phyloP scores from a whole-genome alignment of 92 coral and sea anemone genomes.

The Siderastrea siderea region DNA sequence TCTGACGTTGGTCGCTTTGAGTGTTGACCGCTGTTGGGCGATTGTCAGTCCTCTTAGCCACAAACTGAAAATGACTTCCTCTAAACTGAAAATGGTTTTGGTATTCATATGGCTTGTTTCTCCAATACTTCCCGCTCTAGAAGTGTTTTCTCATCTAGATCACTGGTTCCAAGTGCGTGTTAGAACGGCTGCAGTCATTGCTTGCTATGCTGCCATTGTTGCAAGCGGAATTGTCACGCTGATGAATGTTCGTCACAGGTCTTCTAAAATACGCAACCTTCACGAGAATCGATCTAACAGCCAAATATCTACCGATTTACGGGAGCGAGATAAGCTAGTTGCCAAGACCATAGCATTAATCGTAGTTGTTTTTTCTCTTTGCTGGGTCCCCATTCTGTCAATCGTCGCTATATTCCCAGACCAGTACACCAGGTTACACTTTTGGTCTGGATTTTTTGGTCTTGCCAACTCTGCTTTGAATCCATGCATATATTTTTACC shows the following conservation, averaged over 20 bases:
- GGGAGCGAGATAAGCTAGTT: slow-evolving; percentile 24
- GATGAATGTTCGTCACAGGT: not conserved
- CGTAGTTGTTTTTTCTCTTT: slow-evolving; percentile 14
- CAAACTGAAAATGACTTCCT: slow-evolving; percentile 28
- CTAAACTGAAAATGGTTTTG: not conserved
- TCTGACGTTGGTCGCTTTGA: slow-evolving; percentile 6
- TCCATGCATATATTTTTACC: slow-evolving; percentile 35
- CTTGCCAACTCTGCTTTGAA: slow-evolving; percentile 20
- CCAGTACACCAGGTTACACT: not conserved
- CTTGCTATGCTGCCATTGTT: slow-evolving; percentile 1
- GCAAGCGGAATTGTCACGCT: not conserved
- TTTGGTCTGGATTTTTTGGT: not conserved
- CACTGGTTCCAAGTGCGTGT: not conserved
- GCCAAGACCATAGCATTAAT: slow-evolving; percentile 30
- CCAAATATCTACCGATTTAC: not conserved
- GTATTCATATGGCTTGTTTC: slow-evolving; percentile 13
- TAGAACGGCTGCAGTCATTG: not conserved
- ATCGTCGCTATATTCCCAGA: not conserved
- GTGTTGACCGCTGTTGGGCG: slow-evolving; percentile 41
- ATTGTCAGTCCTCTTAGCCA: not conserved
- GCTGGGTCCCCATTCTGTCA: slow-evolving; percentile 12
- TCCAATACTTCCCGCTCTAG: slow-evolving; percentile 1
- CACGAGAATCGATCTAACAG: not conserved
- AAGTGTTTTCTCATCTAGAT: not conserved
- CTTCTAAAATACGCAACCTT: slow-evolving; percentile 7